Conservation (phyloP, 2,797 vertebrate genomes). For the Hydrophis major region DNA sequence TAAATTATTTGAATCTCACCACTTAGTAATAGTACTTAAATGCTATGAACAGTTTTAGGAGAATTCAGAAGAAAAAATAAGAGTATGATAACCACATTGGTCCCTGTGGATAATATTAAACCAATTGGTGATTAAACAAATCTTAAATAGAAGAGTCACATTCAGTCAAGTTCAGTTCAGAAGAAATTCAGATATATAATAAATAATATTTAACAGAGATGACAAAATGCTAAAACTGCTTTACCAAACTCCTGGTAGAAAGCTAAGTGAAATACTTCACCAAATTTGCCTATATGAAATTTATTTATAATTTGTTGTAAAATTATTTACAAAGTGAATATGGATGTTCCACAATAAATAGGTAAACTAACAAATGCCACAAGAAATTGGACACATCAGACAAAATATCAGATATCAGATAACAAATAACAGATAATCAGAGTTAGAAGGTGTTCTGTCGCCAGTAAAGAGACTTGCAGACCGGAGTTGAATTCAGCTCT, state of each 20-base stretch:
- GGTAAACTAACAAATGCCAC: background rate
- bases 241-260: background rate
- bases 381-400: background rate
- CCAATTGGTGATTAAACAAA: background rate
- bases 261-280: background rate
- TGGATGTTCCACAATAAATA: background rate
- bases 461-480: too few relatives aligned
- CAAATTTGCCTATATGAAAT: background rate
- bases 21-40: background rate
- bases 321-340: background rate
- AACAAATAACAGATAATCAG: too few relatives aligned
- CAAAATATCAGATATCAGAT: too few relatives aligned
- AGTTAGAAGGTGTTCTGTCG: too few relatives aligned
- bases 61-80: background rate
- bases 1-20: too few relatives aligned
- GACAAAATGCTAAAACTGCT: background rate
- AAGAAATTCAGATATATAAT: background rate
- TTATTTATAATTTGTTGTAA: background rate
- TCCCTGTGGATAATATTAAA: background rate
- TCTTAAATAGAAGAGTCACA: background rate
- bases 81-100: background rate
- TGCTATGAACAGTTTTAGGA: background rate
- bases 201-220: background rate
- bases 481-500: too few relatives aligned
- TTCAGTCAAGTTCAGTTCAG: background rate